phyloP scores from a whole-genome alignment of 2,113 vertebrate species.

The Steatornis caripensis region DNA sequence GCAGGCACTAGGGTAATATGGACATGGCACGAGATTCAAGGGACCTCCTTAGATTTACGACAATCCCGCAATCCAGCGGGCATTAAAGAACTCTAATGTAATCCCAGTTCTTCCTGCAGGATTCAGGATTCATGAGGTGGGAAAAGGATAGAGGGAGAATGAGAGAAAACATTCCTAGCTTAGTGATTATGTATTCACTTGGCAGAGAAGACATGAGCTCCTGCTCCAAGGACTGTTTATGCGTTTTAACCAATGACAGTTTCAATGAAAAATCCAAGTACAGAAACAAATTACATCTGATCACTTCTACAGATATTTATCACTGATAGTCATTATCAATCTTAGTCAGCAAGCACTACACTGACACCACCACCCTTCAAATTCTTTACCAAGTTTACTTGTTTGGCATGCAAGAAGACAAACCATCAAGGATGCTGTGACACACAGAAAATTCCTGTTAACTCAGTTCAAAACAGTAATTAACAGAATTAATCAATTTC shows the following conservation, averaged over 20 bases:
- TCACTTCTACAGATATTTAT: constrained; percentile 1
- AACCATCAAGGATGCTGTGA: constrained; percentile 10
- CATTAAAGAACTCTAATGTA: not conserved
- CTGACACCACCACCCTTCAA: not conserved
- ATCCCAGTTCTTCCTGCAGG: not conserved
- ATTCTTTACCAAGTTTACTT: not conserved
- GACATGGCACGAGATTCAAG: not conserved
- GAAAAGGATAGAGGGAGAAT: not conserved
- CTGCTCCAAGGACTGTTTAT: not conserved
- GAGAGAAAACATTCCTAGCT: not conserved
- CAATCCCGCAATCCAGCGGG: not conserved
- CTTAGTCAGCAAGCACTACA: not conserved
- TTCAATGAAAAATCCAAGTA: not conserved
- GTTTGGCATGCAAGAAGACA: not conserved
- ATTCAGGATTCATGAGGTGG: not conserved
- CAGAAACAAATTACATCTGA: constrained; percentile 14
- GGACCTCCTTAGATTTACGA: not conserved
- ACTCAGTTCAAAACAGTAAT: constrained; percentile 52
- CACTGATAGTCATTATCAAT: not conserved
- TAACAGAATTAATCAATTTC: constrained; percentile 58
- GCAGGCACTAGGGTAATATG: not conserved
- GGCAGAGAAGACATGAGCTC: not conserved
- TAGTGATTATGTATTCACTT: not conserved
- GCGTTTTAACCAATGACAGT: not conserved
- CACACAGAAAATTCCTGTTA: constrained; percentile 18